These are phyloP conservation scores for Mobula hypostoma DNA, from an alignment of 2,113 vertebrate genomes.

Conservation along the genomic window DNA sequence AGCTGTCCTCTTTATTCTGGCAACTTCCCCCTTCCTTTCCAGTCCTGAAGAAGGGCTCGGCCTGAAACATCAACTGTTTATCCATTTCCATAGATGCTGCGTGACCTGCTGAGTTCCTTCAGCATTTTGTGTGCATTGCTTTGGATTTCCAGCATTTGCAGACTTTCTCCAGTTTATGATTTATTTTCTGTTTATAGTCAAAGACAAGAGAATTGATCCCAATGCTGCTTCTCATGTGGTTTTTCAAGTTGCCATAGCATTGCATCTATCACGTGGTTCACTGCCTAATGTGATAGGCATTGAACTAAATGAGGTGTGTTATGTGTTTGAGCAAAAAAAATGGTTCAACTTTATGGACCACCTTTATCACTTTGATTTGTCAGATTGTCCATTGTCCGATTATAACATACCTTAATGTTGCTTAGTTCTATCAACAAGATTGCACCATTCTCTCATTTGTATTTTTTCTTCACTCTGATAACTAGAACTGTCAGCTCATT, in stretches of 20 bases:
- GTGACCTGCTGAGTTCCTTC: no score
- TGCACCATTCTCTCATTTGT: not conserved
- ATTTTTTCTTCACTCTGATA: not conserved
- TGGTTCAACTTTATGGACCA: not conserved
- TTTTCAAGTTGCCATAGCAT: not conserved
- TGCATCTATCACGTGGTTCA: not conserved
- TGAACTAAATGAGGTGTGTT: slow-evolving; percentile 11
- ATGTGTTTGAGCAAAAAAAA: not conserved
- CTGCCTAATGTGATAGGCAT: not conserved
- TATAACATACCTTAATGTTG: not conserved
- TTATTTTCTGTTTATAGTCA: not conserved
- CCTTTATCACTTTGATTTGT: slow-evolving; percentile 2
- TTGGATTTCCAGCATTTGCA: no score
- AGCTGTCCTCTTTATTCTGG: no score
- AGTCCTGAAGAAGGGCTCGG: no score
- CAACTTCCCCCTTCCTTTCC: no score
- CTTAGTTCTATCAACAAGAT: not conserved
- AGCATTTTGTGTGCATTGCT: no score
- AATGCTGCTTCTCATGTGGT: not conserved
- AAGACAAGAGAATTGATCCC: slow-evolving; percentile 2
- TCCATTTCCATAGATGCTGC: no score
- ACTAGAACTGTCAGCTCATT: not conserved
- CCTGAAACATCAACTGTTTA: no score
- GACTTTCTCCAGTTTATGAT: not conserved
- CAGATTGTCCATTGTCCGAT: not conserved